phyloP scores from a whole-genome alignment of 30 jellyfish, hydroid and myxozoan genomes.

The Catostylus mosaicus region DNA sequence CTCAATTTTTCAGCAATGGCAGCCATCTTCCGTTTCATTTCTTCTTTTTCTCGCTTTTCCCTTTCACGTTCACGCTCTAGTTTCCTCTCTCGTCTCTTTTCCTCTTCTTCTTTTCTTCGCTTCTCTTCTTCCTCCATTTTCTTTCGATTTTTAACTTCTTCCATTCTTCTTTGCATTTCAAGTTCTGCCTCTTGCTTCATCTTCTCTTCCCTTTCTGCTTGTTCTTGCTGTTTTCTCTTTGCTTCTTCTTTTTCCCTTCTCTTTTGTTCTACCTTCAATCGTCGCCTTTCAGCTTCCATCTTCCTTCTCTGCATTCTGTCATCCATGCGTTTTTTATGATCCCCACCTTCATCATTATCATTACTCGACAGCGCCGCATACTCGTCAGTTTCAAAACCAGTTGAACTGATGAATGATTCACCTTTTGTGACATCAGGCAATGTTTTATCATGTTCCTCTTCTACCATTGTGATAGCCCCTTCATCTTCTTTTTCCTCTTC shows the following conservation, averaged over 20 bases:
- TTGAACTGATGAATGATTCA: constrained; percentile 24
- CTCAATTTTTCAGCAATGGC: constrained; percentile 63
- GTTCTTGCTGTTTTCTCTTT: constrained; percentile 55
- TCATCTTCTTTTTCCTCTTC: not conserved
- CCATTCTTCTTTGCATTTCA: constrained; percentile 73
- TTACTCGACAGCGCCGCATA: constrained; percentile 15
- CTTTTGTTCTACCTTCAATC: constrained; percentile 68
- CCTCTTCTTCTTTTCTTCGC: constrained; percentile 55
- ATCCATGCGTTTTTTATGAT: constrained; percentile 34
- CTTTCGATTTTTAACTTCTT: constrained; percentile 49
- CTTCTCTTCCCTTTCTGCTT: constrained; percentile 77
- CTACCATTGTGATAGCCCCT: not conserved
- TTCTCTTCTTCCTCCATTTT: constrained; percentile 67
- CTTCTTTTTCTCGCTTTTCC: constrained; percentile 66
- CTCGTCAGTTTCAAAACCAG: constrained; percentile 59
- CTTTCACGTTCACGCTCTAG: constrained; percentile 53
- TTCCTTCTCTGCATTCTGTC: constrained; percentile 64
- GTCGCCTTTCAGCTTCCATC: constrained; percentile 80
- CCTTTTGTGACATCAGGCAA: not conserved
- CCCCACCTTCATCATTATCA: constrained; percentile 39
- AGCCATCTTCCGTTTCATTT: constrained; percentile 54
- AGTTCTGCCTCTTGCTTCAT: constrained; percentile 70
- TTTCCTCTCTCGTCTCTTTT: constrained; percentile 37
- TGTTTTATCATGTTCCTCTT: not conserved
- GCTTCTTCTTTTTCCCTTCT: constrained; percentile 72